phyloP scores from a whole-genome alignment of 2,888 invertebrate genomes.

The Galerucella calmariensis region DNA sequence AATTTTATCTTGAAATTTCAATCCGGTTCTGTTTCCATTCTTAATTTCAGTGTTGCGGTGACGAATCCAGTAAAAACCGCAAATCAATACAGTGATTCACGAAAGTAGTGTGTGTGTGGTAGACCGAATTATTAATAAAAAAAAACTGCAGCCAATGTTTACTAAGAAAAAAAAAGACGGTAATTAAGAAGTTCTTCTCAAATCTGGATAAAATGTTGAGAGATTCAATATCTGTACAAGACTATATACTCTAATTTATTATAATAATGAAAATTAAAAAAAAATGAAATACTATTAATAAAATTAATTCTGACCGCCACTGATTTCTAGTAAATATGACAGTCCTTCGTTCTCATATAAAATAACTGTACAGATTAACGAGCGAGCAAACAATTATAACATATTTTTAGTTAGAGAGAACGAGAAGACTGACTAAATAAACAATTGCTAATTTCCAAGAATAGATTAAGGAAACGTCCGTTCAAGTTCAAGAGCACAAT shows the following conservation, averaged over 20 bases:
- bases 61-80: not conserved
- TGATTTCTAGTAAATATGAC: not conserved
- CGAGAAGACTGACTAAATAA: not conserved
- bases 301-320: not conserved
- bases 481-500: conserved; percentile 1
- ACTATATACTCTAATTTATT: too few species aligned
- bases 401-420: not conserved
- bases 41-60: not conserved
- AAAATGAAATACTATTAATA: not conserved
- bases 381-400: not conserved
- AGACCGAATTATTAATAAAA: conserved; percentile 4
- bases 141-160: not conserved
- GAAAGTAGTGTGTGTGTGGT: not conserved
- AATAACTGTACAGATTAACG: not conserved
- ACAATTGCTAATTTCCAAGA: conserved; percentile 1
- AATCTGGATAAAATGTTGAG: too few species aligned
- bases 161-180: not conserved
- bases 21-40: conserved; percentile 4
- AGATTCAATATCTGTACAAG: too few species aligned
- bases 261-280: too few species aligned
- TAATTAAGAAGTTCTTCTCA: not conserved
- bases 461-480: not conserved
- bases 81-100: not conserved
- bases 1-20: too few species aligned
- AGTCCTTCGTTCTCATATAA: not conserved